Base-by-base conservation (phyloP, 2,113 vertebrate species). In the Sterrhoptilus dennistouni region DNA sequence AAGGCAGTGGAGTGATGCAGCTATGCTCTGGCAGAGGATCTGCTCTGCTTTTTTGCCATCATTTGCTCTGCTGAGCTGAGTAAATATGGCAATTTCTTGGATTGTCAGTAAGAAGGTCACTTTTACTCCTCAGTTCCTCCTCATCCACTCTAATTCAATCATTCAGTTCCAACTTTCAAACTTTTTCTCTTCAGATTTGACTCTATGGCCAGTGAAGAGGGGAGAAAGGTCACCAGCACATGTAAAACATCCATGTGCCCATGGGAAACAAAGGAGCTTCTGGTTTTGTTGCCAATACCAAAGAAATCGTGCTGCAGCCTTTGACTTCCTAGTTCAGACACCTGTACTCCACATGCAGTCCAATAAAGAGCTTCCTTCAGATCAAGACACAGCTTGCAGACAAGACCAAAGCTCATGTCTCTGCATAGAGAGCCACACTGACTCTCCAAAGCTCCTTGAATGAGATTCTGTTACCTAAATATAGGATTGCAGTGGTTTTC, bases 51-150 rank as follows among this genome's bases (percentile, higher is more conserved):
- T 91, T 96, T 93, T 90, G 84, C 93, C 84, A 93, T 96, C 87
- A 90, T 96, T 94, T 95, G 91, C 89, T 96, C 87, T 96, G 83
- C 78, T 95, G 91, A 96, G 59, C 86, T 91, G 94, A 76, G 74
- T 85, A 94, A 95, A 91, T 85, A 91, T 66, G 57, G 61, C 74
- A 87, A 85, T 95, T 93, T 94, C 42, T 95, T 94, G 50, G 53
- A 65, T 16, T 93, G 66, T 85, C 78, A 70, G 70, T 40, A 54
- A 76, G 69, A 93, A 95, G 90, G 90, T 95, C 87, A 91, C 87
- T 93, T 94, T 95, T 96, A 89, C 89, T 94, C 57, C 84, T 94
- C 85, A 57, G 12, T 85, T 93, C 36, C 44, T 93, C 40, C n/a
- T 85, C 9, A 8, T 61, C 45, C 66, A 70, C 59, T 77, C 42